phyloP scores from a whole-genome alignment of 92 coral and sea anemone genomes.

The Montipora capitata region DNA sequence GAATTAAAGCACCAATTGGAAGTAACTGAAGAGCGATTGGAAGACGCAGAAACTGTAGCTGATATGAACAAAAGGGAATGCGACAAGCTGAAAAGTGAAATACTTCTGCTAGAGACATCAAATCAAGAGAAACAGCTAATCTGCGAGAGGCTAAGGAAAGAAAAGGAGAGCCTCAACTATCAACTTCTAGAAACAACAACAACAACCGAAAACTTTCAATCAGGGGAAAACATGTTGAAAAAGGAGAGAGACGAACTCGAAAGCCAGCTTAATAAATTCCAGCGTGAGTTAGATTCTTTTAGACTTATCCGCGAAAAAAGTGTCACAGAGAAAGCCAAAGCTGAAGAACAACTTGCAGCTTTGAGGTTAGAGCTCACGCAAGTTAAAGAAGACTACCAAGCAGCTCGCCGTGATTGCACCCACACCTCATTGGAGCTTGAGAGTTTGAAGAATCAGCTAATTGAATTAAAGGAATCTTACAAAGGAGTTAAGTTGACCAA shows the following conservation, averaged over 20 bases:
- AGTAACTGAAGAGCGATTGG: slow-evolving; percentile 59
- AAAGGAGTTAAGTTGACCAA: slow-evolving; percentile 55
- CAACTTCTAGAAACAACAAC: slow-evolving; percentile 66
- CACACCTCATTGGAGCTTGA: slow-evolving; percentile 70
- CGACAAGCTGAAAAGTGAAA: slow-evolving; percentile 73
- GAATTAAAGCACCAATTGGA: slow-evolving; percentile 67
- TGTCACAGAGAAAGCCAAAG: slow-evolving; percentile 64
- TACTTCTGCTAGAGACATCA: slow-evolving; percentile 61
- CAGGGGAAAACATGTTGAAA: slow-evolving; percentile 48
- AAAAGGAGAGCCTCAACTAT: slow-evolving; percentile 67
- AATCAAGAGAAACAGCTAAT: slow-evolving; percentile 69
- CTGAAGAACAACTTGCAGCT: slow-evolving; percentile 66
- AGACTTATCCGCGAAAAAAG: slow-evolving; percentile 49
- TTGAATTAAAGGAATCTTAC: slow-evolving; percentile 51
- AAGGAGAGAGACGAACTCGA: slow-evolving; percentile 78
- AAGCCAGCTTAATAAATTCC: slow-evolving; percentile 54
- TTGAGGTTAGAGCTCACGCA: slow-evolving; percentile 56
- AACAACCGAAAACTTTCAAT: slow-evolving; percentile 55
- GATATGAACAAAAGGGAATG: slow-evolving; percentile 60
- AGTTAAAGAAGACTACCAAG: slow-evolving; percentile 45
- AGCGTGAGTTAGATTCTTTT: slow-evolving; percentile 56
- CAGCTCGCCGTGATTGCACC: slow-evolving; percentile 69
- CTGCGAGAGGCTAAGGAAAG: slow-evolving; percentile 70
- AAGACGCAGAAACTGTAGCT: slow-evolving; percentile 51
- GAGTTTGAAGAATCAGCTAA: slow-evolving; percentile 51